These are phyloP conservation scores for Sphecodes monilicornis DNA, from an alignment of 2,888 invertebrate genomes.

Conservation along the genomic window DNA sequence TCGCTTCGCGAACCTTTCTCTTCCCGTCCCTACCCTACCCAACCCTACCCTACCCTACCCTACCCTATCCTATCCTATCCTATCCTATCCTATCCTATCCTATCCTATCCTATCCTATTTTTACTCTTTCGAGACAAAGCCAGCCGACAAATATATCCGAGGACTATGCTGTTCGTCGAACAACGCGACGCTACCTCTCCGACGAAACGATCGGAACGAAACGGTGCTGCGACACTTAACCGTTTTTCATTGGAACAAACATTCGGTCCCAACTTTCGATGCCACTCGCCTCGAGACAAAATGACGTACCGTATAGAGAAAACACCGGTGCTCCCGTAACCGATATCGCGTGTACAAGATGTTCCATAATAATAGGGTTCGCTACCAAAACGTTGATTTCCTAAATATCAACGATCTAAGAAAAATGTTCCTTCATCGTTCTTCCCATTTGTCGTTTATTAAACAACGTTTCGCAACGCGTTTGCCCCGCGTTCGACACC, in stretches of 20 bases:
- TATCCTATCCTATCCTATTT: no score
- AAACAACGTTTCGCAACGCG: background rate
- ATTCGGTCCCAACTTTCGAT: no score
- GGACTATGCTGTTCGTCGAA: conserved; percentile 34
- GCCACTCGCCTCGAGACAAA: background rate
- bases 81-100: no score
- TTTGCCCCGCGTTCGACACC: background rate
- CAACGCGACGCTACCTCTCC: background rate
- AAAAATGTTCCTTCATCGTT: no score
- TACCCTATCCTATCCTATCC: no score
- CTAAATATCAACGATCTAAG: no score
- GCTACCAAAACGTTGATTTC: background rate
- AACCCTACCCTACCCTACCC: no score
- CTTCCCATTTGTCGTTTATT: background rate
- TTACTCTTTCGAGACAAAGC: conserved; percentile 11
- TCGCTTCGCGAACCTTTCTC: conserved; percentile 3
- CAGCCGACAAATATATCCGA: conserved; percentile 48
- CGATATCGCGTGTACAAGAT: background rate
- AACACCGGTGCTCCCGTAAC: background rate
- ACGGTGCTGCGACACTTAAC: background rate
- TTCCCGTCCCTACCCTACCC: no score
- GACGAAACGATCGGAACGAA: background rate
- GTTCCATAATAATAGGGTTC: background rate
- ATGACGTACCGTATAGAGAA: background rate
- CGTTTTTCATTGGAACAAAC: background rate